phyloP scores from a whole-genome alignment of 2,888 invertebrate species.

The Pseudococcus viburni region DNA sequence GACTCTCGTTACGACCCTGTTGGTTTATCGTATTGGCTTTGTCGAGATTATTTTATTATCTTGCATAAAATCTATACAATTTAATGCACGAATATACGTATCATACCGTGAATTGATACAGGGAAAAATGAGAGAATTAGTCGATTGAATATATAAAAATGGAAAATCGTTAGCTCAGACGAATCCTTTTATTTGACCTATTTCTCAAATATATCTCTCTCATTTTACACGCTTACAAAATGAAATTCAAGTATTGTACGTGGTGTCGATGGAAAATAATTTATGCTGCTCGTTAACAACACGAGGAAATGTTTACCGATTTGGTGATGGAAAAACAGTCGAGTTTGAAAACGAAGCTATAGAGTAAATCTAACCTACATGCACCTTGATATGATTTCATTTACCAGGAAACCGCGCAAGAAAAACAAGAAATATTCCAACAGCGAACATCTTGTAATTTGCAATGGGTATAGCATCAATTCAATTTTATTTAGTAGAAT shows the following conservation, averaged over 20 bases:
- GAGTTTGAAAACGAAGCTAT: neutral
- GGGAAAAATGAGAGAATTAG: no score
- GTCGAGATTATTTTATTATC: conserved; percentile 14
- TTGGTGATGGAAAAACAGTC: neutral
- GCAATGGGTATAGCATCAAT: no score
- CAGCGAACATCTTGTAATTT: no score
- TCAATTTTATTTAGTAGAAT: no score
- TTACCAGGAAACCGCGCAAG: no score
- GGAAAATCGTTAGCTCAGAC: neutral
- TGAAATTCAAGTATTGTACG: neutral
- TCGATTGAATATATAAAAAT: neutral
- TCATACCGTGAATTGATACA: no score
- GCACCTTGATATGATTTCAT: no score
- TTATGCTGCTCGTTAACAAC: neutral
- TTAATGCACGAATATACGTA: neutral
- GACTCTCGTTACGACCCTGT: neutral
- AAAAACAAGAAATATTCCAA: no score
- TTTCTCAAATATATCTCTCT: neutral
- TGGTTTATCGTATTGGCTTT: neutral
- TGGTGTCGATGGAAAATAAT: neutral
- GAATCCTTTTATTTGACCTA: conserved; percentile 4
- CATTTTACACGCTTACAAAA: neutral
- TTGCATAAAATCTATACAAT: conserved; percentile 2
- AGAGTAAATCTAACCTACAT: neutral
- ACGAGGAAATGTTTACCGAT: neutral